Evolutionary conservation across 92 coral and sea anemone genomes (phyloP), one percentile per base, ranked within the genome.

Genomic region (Porites evermanni): DNA sequence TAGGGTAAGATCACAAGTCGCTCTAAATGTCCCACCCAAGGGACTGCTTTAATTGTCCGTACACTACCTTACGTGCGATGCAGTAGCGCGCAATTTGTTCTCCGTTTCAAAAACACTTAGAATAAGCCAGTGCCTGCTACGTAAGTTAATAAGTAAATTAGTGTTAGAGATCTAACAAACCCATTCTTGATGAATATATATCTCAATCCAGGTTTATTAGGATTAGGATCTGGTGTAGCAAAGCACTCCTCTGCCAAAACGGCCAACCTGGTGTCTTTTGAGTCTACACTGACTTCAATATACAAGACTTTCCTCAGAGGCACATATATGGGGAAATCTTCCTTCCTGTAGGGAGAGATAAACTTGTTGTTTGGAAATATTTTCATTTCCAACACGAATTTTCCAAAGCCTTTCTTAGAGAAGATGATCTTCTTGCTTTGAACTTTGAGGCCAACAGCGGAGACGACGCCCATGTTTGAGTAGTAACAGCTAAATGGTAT

Each of bases 401-500:
- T 52, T 3, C 80, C 88, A 53, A 2, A 61, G 26, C 77, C 82
- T 67, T 68, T 85, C 77, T 56, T 47, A 61, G 88, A 85, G 77
- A 85, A 66, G 38, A 85, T 44, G 76, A 85, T 58, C 67, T 85
- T 67, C 77, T 53, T 85, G 83, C 83, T 85, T 54, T 32, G n/a
- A 2, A 85, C 83, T 20, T 85, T 12, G 10, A 85, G 67, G 60
- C 83, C 82, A 50, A 85, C 77, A 7, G 83, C 82, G 21, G 88
- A 85, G 18, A 78, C 88, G 56, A 85, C 83, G 52, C 88, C 88
- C 63, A 23, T 44, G 60, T 85, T 85, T 14, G 83, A 85, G 67
- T 85, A 85, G 20, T 56, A 85, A 67, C 88, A 85, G 53, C 59
- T 53, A 44, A 85, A 85, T 13, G 88, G 88, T 14, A 85, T 85